Evolutionary conservation across 2,888 invertebrate species (phyloP).

Genomic region (Furcula furcula): DNA sequence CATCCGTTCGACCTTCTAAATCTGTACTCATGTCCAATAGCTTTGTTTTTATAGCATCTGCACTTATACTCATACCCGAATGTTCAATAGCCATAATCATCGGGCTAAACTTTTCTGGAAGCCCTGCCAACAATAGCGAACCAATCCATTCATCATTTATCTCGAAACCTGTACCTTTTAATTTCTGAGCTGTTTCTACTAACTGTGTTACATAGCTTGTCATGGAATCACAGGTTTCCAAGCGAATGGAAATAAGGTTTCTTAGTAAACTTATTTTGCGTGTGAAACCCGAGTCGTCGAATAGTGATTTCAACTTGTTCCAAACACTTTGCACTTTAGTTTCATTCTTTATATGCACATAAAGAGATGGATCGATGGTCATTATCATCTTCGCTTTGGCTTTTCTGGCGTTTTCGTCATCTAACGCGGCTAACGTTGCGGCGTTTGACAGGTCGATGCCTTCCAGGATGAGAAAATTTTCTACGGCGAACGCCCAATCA

Average conservation of each 20-base stretch:
- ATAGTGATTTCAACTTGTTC: constrained; percentile 16
- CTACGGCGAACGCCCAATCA: too few relatives aligned
- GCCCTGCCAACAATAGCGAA: constrained; percentile 16
- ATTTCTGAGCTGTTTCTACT: constrained; percentile 20
- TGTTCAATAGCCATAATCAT: constrained; percentile 26
- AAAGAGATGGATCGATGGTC: constrained; percentile 20
- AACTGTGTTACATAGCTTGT: constrained; percentile 22
- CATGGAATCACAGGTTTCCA: constrained; percentile 25
- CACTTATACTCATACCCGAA: too few relatives aligned
- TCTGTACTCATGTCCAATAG: too few relatives aligned
- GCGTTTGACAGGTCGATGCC: too few relatives aligned
- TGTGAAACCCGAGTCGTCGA: constrained; percentile 25
- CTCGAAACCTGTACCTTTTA: constrained; percentile 23
- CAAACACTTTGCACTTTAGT: constrained; percentile 12
- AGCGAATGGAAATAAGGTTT: constrained; percentile 19
- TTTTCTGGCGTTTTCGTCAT: constrained; percentile 17
- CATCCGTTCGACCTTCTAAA: too few relatives aligned
- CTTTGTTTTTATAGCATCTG: too few relatives aligned
- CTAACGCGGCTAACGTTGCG: neutral
- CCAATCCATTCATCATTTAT: constrained; percentile 25
- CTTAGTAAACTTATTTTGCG: constrained; percentile 21
- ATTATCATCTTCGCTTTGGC: constrained; percentile 23
- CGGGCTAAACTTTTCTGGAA: constrained; percentile 14
- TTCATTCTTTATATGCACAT: constrained; percentile 18
- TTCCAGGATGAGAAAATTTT: too few relatives aligned